Conservation (phyloP, 2,113 vertebrate species). For the Caretta caretta region DNA sequence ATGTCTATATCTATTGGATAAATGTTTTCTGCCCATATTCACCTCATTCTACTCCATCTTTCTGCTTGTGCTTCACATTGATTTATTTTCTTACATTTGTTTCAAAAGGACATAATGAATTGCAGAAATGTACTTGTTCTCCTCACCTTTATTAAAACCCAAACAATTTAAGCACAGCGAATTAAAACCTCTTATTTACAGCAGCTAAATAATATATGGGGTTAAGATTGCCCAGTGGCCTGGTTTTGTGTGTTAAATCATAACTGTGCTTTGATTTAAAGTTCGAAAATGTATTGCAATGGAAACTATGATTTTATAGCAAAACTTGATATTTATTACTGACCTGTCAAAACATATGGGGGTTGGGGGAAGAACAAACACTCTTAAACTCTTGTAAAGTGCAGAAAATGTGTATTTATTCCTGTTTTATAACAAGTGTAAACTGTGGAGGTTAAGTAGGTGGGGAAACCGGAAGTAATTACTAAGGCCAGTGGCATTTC, state of each 20-base stretch:
- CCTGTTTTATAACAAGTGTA: conserved; percentile 81
- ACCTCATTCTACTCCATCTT: conserved; percentile 47
- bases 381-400: conserved; percentile 52
- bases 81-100: not conserved
- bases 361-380: conserved; percentile 37
- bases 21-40: conserved; percentile 24
- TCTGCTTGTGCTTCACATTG: conserved; percentile 17
- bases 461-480: conserved; percentile 92
- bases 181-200: conserved; percentile 11
- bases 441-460: conserved; percentile 92
- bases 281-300: conserved; percentile 22
- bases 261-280: not conserved
- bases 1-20: conserved; percentile 31
- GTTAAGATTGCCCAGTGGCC: not conserved
- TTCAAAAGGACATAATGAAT: conserved; percentile 3
- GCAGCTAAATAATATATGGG: conserved; percentile 17
- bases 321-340: conserved; percentile 11
- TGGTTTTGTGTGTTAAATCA: not conserved
- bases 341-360: conserved; percentile 7
- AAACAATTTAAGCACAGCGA: conserved; percentile 18
- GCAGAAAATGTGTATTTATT: conserved; percentile 75
- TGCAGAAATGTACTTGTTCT: not conserved
- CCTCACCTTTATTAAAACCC: not conserved
- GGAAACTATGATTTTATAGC: not conserved
- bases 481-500: conserved; percentile 86